phyloP scores from a whole-genome alignment of 1,140 invertebrate genomes.

The Prorops nasuta region DNA sequence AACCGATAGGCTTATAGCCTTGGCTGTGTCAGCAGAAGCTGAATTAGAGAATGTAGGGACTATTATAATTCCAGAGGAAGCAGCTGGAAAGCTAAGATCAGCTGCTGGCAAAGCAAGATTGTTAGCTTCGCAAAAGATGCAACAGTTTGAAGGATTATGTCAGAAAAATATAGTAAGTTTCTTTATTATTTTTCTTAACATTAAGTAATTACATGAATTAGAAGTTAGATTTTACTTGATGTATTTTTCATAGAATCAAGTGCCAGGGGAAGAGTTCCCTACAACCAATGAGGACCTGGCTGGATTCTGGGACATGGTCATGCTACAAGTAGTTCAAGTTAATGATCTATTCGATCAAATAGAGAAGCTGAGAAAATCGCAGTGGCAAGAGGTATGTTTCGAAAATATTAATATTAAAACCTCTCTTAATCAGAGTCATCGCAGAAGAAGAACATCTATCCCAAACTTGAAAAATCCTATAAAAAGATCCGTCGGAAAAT shows the following conservation, averaged over 20 bases:
- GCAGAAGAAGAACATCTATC: too few relatives aligned
- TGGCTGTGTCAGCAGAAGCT: conserved; percentile 69
- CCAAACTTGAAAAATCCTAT: background rate
- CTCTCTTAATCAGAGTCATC: background rate
- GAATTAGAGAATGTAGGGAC: conserved; percentile 56
- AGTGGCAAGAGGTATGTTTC: conserved; percentile 66
- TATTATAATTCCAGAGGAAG: conserved; percentile 67
- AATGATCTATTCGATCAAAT: conserved; percentile 78
- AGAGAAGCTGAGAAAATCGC: conserved; percentile 65
- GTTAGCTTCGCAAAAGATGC: conserved; percentile 87
- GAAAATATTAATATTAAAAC: conserved; percentile 9
- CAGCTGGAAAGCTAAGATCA: conserved; percentile 78
- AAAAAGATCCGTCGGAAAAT: conserved; percentile 10
- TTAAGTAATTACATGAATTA: background rate
- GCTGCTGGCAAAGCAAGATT: conserved; percentile 89
- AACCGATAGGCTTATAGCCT: conserved; percentile 65
- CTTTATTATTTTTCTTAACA: conserved; percentile 13
- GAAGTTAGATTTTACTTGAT: background rate
- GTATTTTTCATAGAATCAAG: conserved; percentile 57
- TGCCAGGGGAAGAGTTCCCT: conserved; percentile 76
- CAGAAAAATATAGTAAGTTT: conserved; percentile 75
- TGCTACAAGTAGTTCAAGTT: conserved; percentile 82
- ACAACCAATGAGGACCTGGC: conserved; percentile 86
- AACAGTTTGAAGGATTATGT: conserved; percentile 88
- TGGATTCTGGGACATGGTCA: conserved; percentile 97